phyloP scores from a whole-genome alignment of 2,113 vertebrate species.

The Eolophus roseicapilla region DNA sequence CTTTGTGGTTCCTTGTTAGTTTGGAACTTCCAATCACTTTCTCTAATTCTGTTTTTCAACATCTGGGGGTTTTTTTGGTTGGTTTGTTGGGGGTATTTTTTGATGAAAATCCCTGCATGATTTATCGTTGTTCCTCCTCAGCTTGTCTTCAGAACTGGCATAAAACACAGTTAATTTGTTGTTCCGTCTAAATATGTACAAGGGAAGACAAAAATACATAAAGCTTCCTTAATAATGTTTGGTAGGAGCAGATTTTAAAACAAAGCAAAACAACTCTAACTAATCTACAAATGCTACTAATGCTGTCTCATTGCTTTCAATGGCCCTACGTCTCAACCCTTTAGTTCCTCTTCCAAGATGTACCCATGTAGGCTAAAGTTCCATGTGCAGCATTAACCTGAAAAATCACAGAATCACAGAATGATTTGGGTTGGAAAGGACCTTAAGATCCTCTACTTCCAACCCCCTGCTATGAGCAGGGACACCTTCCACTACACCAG shows the following conservation, averaged over 20 bases:
- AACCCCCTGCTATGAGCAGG: not conserved
- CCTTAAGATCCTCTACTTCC: not conserved
- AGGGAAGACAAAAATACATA: not conserved
- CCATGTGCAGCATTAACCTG: not conserved
- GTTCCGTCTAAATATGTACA: constrained; percentile 33
- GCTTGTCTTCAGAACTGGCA: constrained; percentile 22
- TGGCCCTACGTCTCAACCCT: not conserved
- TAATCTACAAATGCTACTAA: not conserved
- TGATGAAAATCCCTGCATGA: constrained; percentile 47
- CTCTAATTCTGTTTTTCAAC: constrained; percentile 8
- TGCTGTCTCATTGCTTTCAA: not conserved
- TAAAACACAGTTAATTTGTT: constrained; percentile 43
- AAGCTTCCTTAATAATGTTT: constrained; percentile 37
- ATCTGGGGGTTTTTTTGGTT: not conserved
- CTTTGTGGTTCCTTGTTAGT: not conserved
- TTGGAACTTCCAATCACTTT: constrained; percentile 2
- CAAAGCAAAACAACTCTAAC: not conserved
- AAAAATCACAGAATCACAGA: constrained; percentile 17
- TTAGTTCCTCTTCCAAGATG: not conserved
- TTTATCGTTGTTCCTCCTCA: constrained; percentile 44
- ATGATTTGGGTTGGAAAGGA: not conserved
- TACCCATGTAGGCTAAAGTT: not conserved
- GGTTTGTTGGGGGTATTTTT: not conserved
- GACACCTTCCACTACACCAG: not conserved
- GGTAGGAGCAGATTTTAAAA: not conserved